A percentile compares a stretch with the other conserved stretches of the same genome.
Conservation (phyloP, 2,888 invertebrate species). For the Tenthredo scrophulariae region DNA sequence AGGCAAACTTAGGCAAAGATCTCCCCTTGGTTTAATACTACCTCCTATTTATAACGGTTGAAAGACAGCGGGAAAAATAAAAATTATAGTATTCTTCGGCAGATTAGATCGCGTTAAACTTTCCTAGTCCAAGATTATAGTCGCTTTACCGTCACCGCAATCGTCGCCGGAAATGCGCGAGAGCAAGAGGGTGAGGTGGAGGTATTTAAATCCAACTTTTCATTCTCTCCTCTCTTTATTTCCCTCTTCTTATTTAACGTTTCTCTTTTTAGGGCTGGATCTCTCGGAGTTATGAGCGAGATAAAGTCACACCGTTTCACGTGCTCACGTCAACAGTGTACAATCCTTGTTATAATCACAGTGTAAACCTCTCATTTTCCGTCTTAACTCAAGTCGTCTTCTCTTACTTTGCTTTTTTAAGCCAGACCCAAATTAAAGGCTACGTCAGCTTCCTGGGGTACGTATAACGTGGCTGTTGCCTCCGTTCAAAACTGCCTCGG, state of each 20-base stretch:
- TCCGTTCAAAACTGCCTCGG: not conserved
- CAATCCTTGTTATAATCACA: constrained; percentile 35
- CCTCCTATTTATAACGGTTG: not conserved
- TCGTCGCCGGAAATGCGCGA: not conserved
- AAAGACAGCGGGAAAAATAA: not conserved
- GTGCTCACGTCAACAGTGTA: constrained; percentile 12
- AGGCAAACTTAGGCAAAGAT: not conserved
- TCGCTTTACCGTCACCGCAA: not conserved
- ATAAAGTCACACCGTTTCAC: constrained; percentile 37
- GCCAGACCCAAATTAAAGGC: constrained; percentile 48
- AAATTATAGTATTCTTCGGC: not conserved
- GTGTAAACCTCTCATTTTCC: constrained; percentile 49
- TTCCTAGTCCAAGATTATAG: constrained; percentile 2
- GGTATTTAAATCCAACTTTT: not conserved
- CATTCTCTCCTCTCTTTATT: not conserved
- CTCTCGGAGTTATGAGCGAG: constrained; percentile 28
- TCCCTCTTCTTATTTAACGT: not conserved
- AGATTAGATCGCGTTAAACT: not conserved
- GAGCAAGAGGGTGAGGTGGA: not conserved
- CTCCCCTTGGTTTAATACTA: not conserved
- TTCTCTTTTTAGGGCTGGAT: constrained; percentile 13
- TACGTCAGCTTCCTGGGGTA: constrained; percentile 28
- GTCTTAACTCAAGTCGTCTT: constrained; percentile 7
- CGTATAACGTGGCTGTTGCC: not conserved
- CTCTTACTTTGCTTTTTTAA: constrained; percentile 12